Base-by-base conservation (phyloP, 1,140 invertebrate genomes). In the Proctacanthus coquilletti region DNA sequence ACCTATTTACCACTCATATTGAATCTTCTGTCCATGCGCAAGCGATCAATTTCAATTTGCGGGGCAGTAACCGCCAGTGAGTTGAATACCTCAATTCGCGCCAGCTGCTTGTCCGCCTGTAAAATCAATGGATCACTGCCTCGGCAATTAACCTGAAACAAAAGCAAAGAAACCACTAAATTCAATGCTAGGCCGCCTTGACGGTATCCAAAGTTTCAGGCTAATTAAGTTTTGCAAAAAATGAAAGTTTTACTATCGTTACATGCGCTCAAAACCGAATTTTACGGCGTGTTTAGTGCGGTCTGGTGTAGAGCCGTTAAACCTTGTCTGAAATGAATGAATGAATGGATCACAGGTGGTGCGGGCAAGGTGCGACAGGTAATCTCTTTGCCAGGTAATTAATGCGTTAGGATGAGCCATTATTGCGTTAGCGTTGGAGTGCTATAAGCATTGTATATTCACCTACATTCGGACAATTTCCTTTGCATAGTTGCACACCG, bases 61-160 rank as follows among this genome's bases (percentile, higher is more conserved):
- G 78, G 78, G 2, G 78, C 77, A 39, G 74, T 56, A n/a, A 84
- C 77, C 58, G 80, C 76, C 27, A 82, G 70, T 40, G 77, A 80
- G 46, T 84, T 84, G 49, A 80, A 81, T 3, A 84, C 74, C 53
- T 80, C 75, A 18, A 81, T 61, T 45, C 69, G 64, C 48, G 80
- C 75, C 39, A 82, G 41, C 34, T 56, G 55, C 45, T 52, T 48
- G 35, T 57, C 53, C 20, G 43, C 38, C 40, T 45, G 47, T 19
- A 54, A 35, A 13, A 47, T 36, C 45, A 51, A 45, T 47, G 32
- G 33, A 10, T 43, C 49, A 36, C 41, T 34, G 36, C 46, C 46
- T 44, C 48, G 50, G 46, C 63, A 65, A 47, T 64, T 56, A 11
- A 58, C 45, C 61, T 64, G 44, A 38, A 56, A 53, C 8, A 21